These are phyloP conservation scores for Agrypnia vestita DNA, from an alignment of 1,140 invertebrate genomes.

Conservation along the genomic window DNA sequence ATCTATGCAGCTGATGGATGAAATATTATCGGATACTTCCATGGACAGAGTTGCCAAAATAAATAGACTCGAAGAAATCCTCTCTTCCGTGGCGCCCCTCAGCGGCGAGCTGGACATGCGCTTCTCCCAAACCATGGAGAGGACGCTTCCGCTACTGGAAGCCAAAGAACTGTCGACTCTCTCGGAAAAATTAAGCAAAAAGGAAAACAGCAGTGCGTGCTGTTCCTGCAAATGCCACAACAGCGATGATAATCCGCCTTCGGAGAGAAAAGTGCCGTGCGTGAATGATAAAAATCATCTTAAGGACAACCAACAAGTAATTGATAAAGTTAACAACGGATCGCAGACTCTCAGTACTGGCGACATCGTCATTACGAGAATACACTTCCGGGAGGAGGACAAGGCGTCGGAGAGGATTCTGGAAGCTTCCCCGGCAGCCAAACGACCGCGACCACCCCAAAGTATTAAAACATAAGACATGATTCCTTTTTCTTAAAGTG, in stretches of 20 bases:
- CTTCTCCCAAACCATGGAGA: constrained; percentile 71
- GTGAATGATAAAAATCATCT: constrained; percentile 27
- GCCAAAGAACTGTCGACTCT: constrained; percentile 71
- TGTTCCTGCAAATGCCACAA: constrained; percentile 75
- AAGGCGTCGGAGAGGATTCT: constrained; percentile 74
- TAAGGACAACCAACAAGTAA: not conserved
- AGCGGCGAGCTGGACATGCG: constrained; percentile 70
- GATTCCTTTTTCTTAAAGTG: constrained; percentile 42
- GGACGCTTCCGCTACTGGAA: constrained; percentile 70
- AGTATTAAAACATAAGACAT: constrained; percentile 38
- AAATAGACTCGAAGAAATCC: constrained; percentile 87
- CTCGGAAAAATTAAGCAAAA: constrained; percentile 69
- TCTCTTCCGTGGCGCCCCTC: constrained; percentile 82
- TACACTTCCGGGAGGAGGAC: constrained; percentile 85
- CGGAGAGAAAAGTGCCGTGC: constrained; percentile 65
- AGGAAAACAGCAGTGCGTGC: constrained; percentile 67
- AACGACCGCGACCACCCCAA: constrained; percentile 61
- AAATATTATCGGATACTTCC: constrained; percentile 86
- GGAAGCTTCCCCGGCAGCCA: constrained; percentile 69
- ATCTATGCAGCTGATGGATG: constrained; percentile 92
- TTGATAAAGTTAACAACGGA: constrained; percentile 62
- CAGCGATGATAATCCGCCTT: constrained; percentile 59
- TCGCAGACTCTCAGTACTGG: constrained; percentile 93
- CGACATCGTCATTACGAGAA: constrained; percentile 93
- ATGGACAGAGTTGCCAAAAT: constrained; percentile 92